Evolutionary conservation across 2,797 vertebrate species (phyloP).

Genomic region (Onychomys arenicola): DNA sequence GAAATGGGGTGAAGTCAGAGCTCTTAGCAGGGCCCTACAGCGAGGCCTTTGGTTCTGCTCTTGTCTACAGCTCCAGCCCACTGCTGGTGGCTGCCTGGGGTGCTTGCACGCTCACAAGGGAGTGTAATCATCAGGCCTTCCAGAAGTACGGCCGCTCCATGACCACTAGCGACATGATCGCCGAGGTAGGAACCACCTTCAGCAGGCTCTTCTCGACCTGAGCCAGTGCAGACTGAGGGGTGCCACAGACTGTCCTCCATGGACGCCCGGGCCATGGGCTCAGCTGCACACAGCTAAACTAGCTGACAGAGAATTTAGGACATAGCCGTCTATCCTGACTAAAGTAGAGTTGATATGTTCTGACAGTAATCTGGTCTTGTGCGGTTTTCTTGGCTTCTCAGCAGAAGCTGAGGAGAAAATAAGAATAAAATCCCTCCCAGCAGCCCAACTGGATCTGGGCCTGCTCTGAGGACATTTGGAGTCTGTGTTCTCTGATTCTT

Average conservation of each 20-base stretch:
- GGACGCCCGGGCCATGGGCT: conserved; percentile 73
- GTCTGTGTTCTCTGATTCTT: not conserved
- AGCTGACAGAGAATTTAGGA: conserved; percentile 83
- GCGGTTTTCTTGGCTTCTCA: conserved; percentile 82
- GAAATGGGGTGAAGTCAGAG: not conserved
- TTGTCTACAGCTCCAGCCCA: conserved; percentile 91
- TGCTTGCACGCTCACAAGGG: conserved; percentile 94
- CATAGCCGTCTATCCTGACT: conserved; percentile 73
- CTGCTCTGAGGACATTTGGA: not conserved
- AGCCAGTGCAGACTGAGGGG: not conserved
- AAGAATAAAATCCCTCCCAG: not conserved
- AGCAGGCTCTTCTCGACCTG: conserved; percentile 93
- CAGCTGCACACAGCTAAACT: conserved; percentile 74
- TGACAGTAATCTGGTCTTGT: conserved; percentile 82
- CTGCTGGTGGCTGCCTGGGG: conserved; percentile 95
- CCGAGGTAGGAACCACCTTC: conserved; percentile 95
- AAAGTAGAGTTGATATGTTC: conserved; percentile 82
- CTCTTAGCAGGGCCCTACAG: not conserved
- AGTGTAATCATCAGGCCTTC: conserved; percentile 97
- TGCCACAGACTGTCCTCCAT: not conserved
- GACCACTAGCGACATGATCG: conserved; percentile 97
- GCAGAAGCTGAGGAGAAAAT: conserved; percentile 70
- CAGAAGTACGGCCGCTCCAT: conserved; percentile 94
- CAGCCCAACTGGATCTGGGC: not conserved
- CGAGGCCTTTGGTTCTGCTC: not conserved